phyloP scores from a whole-genome alignment of 2,888 invertebrate genomes.

The Oithona nana region DNA sequence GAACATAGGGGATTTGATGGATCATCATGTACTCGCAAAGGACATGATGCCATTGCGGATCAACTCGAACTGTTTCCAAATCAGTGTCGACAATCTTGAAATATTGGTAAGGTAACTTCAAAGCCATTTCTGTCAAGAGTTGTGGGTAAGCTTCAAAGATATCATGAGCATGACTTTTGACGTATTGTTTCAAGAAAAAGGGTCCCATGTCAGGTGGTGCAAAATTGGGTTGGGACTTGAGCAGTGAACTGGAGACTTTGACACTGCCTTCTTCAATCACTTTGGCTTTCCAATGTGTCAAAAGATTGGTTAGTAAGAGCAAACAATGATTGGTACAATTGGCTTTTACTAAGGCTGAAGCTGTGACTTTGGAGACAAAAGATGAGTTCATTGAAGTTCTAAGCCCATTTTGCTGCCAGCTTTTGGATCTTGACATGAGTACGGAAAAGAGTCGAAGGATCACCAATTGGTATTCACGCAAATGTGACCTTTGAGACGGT shows the following conservation, averaged over 20 bases:
- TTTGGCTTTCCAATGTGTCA: constrained; percentile 50
- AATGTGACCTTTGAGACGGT: constrained; percentile 41
- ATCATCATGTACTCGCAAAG: constrained; percentile 90
- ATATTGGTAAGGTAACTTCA: constrained; percentile 82
- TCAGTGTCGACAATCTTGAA: constrained; percentile 34
- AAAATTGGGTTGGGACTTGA: constrained; percentile 60
- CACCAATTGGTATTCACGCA: constrained; percentile 66
- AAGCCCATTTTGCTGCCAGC: constrained; percentile 14
- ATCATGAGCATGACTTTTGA: constrained; percentile 73
- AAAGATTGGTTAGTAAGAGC: constrained; percentile 44
- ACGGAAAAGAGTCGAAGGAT: constrained; percentile 69
- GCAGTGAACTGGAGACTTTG: constrained; percentile 39
- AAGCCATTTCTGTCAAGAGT: constrained; percentile 81
- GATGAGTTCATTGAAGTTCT: constrained; percentile 26
- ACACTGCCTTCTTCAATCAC: constrained; percentile 23
- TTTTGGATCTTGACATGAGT: constrained; percentile 53
- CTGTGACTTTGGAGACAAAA: constrained; percentile 48
- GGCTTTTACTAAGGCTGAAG: constrained; percentile 45
- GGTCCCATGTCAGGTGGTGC: constrained; percentile 86
- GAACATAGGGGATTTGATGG: constrained; percentile 65
- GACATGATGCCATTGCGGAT: constrained; percentile 46
- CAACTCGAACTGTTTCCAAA: background rate
- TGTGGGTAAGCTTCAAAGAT: constrained; percentile 86
- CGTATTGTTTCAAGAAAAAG: constrained; percentile 77
- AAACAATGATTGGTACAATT: constrained; percentile 53